Evolutionary conservation across 1,140 invertebrate genomes (phyloP), one percentile per base, ranked within the genome.

Genomic region (Leptonema lineaticorne): DNA sequence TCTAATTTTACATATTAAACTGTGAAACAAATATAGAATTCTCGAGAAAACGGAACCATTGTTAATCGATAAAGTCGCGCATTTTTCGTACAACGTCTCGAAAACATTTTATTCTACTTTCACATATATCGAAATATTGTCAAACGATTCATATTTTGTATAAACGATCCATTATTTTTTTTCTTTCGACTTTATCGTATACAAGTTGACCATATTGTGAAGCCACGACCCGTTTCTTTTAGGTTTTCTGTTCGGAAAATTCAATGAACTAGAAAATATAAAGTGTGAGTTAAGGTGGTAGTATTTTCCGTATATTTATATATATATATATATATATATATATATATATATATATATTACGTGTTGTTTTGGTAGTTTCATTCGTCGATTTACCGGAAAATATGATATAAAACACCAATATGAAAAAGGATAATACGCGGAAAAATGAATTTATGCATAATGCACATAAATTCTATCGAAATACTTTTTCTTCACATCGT

Each of bases 261-360:
- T 45, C 29, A 62, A 62, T 62, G 59, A 62, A 8, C 18, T 62
- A 62, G 59, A 62, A 62, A 62, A 62, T 62, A 62, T 37, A 62
- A 62, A 45, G 59, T 62, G 59, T 62, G 37, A 37, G 30, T 27
- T 33, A 45, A 62, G 30, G 37, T 18, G 37, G 59, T n/a, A 45
- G 33, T 24, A 30, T 59, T 59, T 29, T 59, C n/a, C 57, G 57
- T 59, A 28, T 59, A 16, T 59, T 8, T 41, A 18, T 30, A n/a
- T n/a, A n/a, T n/a, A n/a, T n/a, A n/a, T n/a, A n/a, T n/a, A n/a
- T n/a, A n/a, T n/a, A n/a, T n/a, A n/a, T n/a, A n/a, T n/a, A n/a
- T n/a, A n/a, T n/a, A n/a, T n/a, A n/a, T n/a, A n/a, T n/a, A n/a
- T n/a, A n/a, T n/a, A n/a, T n/a, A n/a, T n/a, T n/a, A n/a, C n/a